A percentile compares a stretch with the other conserved stretches of the same genome.
Evolutionary conservation across 2,888 invertebrate genomes (phyloP).

Genomic region (Ligdia adustata): DNA sequence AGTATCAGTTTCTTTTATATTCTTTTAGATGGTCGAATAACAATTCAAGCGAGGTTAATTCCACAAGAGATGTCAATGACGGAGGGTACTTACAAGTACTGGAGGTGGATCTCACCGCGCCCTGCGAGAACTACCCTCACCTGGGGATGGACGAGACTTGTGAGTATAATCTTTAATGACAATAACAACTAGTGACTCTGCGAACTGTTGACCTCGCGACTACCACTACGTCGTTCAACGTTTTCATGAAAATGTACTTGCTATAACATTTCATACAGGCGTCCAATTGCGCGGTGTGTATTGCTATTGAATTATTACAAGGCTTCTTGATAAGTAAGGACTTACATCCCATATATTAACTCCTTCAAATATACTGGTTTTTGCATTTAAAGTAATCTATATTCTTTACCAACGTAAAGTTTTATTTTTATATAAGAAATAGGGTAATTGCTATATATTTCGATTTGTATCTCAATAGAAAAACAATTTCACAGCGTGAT

Average conservation of each 20-base stretch:
- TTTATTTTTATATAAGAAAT: no score
- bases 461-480: no score
- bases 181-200: not conserved
- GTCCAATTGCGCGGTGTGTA: not conserved
- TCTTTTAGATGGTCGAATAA: no score
- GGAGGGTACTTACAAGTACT: slow-evolving; percentile 66
- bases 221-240: no score
- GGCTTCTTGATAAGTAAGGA: not conserved
- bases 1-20: not conserved
- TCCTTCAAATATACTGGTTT: no score
- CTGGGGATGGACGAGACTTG: slow-evolving; percentile 91
- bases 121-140: slow-evolving; percentile 87
- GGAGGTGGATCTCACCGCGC: slow-evolving; percentile 79
- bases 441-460: no score
- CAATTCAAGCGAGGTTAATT: not conserved
- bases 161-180: slow-evolving; percentile 68
- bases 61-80: slow-evolving; percentile 22
- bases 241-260: no score
- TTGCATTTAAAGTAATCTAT: no score
- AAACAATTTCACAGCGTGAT: no score
- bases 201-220: no score
- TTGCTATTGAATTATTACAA: not conserved
- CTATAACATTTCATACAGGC: not conserved
- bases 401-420: no score
- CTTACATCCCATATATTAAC: no score